Percentiles rank a stretch among this genome's conserved stretches.
Conservation (phyloP, 2,113 vertebrate genomes). For the Pseudolaguvia tuberculata region DNA sequence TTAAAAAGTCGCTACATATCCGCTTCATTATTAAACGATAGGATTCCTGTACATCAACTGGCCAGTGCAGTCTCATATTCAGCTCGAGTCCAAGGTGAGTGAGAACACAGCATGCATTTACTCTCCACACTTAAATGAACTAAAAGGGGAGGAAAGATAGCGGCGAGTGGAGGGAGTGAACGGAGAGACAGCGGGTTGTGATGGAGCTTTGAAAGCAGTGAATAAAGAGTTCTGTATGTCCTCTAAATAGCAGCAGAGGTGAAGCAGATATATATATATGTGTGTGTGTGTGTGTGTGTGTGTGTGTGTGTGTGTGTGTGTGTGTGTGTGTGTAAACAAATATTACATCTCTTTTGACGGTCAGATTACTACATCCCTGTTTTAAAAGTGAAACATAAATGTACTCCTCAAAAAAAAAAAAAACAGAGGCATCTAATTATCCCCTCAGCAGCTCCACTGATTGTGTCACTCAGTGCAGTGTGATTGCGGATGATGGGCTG, state of each 20-base stretch:
- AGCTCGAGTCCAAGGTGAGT: constrained; percentile 22
- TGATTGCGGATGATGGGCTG: constrained; percentile 42
- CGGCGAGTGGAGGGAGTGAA: constrained; percentile 20
- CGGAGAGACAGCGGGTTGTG: constrained; percentile 15
- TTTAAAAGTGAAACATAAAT: constrained; percentile 35
- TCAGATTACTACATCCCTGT: constrained; percentile 21
- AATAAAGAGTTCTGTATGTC: constrained; percentile 22
- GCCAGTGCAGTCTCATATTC: neutral
- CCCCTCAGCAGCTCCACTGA: constrained; percentile 36
- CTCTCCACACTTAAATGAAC: neutral
- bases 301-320: neutral
- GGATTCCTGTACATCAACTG: neutral
- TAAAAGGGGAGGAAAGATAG: constrained; percentile 17
- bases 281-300: constrained; percentile 9
- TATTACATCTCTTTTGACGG: constrained; percentile 33
- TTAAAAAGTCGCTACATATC: no score
- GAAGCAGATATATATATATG: constrained; percentile 4
- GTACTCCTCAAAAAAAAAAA: constrained; percentile 26
- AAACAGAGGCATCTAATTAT: constrained; percentile 42
- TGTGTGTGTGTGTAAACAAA: no score
- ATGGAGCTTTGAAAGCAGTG: constrained; percentile 30
- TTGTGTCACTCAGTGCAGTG: constrained; percentile 38
- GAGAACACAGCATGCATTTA: constrained; percentile 20
- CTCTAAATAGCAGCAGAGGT: constrained; percentile 28
- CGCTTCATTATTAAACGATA: no score